Base-by-base conservation (phyloP, 2,113 vertebrate species). In the Lophius piscatorius region DNA sequence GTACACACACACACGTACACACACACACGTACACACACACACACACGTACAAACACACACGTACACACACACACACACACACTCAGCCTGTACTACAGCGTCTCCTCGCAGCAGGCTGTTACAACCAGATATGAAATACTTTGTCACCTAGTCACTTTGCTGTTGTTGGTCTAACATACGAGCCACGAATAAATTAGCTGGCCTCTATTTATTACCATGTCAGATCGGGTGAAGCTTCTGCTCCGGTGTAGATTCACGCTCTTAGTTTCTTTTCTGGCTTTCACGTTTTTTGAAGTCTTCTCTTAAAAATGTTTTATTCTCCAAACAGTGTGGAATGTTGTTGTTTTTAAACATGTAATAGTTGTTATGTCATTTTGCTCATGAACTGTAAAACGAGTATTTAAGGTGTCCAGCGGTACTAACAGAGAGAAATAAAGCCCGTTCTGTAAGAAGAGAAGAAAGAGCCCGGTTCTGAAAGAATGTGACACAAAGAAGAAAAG, bases 51-150 rank as follows among this genome's bases (percentile, higher is more conserved):
- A n/a, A n/a, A n/a, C n/a, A n/a, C n/a, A n/a, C n/a, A n/a, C n/a
- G n/a, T n/a, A n/a, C n/a, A n/a, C n/a, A n/a, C n/a, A n/a, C n/a
- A n/a, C n/a, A n/a, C n/a, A n/a, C n/a, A n/a, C n/a, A n/a, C n/a
- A n/a, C n/a, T n/a, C n/a, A n/a, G n/a, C 50, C 47, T 74, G 75
- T 52, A 75, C 72, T 61, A 50, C 70, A 50, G 42, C 50, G 31
- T 49, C 41, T 55, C 58, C 79, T 85, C 82, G 33, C 68, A 78
- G 70, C 66, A 24, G 64, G 6, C 62, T 70, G 81, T 54, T 74
- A 84, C 74, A 78, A 84, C 72, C 74, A 60, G 12, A 59, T 57
- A 83, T 49, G 57, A 86, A 83, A 83, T 84, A 73, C 44, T 76
- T 85, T 22, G 16, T 63, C 12, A 16, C 29, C 52, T 48, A 70